Base-by-base conservation (phyloP, 2,797 vertebrate genomes). In the Eulemur coronatus region DNA sequence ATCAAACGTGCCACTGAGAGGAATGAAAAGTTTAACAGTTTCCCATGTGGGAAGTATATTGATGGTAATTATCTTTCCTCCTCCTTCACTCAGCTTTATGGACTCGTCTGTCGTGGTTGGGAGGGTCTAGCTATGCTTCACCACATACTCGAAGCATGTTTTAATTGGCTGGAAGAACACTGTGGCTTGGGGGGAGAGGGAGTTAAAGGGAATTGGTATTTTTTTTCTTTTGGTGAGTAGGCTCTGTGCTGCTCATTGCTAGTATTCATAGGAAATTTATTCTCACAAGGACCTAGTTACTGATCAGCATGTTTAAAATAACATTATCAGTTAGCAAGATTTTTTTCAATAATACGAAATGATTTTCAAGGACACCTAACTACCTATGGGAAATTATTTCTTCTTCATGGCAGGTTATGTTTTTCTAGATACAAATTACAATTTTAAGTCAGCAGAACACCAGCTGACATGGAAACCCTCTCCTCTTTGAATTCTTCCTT, bases 21-120 rank as follows among this genome's bases (percentile, higher is more conserved):
- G 79, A 91, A 91, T 59, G 93, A 65, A 57, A 97, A 93, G 95
- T 96, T 89, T 97, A 93, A 89, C 97, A 63, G 24, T 94, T 96
- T 94, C 92, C 96, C 87, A 88, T 0, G 95, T 94, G 96, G 98
- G 96, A 97, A 94, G 97, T 55, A 52, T 67, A 81, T 55, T 92
- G 96, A 89, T 84, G 91, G 94, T 94, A 97, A 97, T 96, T 96
- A 96, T 91, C 96, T 82, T 61, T 46, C 92, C 95, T 95, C 78
- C 92, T 76, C 85, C 96, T 85, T 93, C 43, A 59, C 59, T 86
- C 26, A 84, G 63, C 46, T 89, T 95, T 92, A 55, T 15, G 15
- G 20, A 69, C 38, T n/a, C 22, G 46, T 95, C 91, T 82, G 84
- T 81, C 28, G 3, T 57, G 85, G 92, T 72, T 48, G 63, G 73